Percentiles rank a stretch among this genome's conserved stretches.
Evolutionary conservation across 1,140 invertebrate species (phyloP).

Genomic region (Neodiprion fabricii): DNA sequence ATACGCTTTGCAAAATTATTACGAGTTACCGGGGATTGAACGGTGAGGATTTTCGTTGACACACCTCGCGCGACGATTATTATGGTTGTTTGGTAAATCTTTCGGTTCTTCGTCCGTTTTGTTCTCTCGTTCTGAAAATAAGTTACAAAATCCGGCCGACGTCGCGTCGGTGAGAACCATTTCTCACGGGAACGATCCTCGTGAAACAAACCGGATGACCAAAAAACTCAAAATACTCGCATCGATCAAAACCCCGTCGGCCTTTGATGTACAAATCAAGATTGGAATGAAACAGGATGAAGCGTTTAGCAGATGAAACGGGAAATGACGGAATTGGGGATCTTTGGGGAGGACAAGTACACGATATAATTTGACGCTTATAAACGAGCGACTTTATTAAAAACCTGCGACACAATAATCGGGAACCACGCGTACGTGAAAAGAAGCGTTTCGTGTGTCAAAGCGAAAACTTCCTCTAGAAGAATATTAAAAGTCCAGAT

Average conservation of each 20-base stretch:
- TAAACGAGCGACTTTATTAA: not conserved
- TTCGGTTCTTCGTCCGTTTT: not conserved
- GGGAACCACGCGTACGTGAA: no score
- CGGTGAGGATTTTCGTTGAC: no score
- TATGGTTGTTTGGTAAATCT: no score
- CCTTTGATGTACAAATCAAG: constrained; percentile 10
- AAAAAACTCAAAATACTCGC: constrained; percentile 4
- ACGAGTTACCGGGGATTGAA: no score
- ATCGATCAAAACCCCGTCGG: not conserved
- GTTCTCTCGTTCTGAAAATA: not conserved
- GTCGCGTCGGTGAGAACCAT: not conserved
- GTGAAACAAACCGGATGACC: constrained; percentile 8
- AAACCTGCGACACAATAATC: no score
- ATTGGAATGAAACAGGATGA: constrained; percentile 3
- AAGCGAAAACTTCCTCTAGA: no score
- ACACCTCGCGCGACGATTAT: no score
- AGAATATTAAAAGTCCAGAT: no score
- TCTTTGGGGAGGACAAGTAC: not conserved
- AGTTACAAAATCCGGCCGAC: not conserved
- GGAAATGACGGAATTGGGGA: not conserved
- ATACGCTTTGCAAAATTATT: no score
- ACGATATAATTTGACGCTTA: not conserved
- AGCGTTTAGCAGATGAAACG: not conserved
- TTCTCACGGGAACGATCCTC: constrained; percentile 2
- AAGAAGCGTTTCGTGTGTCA: no score